These are phyloP conservation scores for Capitulum mitella DNA, from an alignment of 2,888 invertebrate species.

Conservation along the genomic window DNA sequence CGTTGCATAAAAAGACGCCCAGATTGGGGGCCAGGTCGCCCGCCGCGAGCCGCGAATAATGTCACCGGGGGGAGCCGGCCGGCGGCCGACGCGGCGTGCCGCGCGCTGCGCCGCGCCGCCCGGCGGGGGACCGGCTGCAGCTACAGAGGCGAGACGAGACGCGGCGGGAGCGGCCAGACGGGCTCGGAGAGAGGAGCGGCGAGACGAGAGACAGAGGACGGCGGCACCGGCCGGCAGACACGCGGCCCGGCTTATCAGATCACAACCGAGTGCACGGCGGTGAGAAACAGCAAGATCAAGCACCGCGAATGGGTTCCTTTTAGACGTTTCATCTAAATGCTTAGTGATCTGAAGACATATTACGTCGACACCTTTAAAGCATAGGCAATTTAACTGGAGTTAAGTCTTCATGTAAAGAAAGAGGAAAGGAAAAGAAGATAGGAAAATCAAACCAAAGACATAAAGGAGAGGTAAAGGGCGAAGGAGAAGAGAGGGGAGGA, in stretches of 20 bases:
- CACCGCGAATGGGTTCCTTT: too few relatives aligned
- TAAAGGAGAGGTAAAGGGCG: slow-evolving; percentile 20
- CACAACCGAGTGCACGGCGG: too few relatives aligned
- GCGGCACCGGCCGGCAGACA: too few relatives aligned
- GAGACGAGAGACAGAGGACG: neutral
- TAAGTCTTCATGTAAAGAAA: too few relatives aligned
- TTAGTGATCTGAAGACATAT: too few relatives aligned
- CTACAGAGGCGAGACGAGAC: slow-evolving; percentile 7
- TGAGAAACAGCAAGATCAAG: too few relatives aligned
- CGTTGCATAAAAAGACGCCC: slow-evolving; percentile 23
- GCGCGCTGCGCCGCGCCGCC: neutral
- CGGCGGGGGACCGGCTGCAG: neutral
- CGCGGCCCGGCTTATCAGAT: too few relatives aligned
- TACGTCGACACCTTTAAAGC: too few relatives aligned
- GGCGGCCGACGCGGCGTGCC: neutral
- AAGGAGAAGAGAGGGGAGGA: slow-evolving; percentile 4
- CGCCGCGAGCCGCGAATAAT: slow-evolving; percentile 20
- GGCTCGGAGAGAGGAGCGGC: neutral
- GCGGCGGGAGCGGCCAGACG: neutral
- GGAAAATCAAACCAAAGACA: neutral
- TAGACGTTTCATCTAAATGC: too few relatives aligned
- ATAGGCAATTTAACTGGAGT: too few relatives aligned
- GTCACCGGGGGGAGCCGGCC: slow-evolving; percentile 22
- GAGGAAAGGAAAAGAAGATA: neutral
- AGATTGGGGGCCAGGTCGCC: slow-evolving; percentile 13